phyloP scores from a whole-genome alignment of 2,888 invertebrate species.

The Erebia palarica region DNA sequence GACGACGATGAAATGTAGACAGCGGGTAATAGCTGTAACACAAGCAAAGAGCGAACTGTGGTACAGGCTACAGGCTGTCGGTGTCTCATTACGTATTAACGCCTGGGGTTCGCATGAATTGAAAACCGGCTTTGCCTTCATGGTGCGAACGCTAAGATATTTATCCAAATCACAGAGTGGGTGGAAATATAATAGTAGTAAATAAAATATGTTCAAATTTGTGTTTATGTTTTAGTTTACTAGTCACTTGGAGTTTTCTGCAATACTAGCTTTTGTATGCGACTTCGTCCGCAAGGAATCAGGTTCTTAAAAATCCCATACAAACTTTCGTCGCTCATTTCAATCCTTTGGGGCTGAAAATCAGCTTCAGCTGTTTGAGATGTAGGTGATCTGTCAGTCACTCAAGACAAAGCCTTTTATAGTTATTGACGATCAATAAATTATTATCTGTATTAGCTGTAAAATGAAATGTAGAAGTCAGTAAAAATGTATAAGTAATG shows the following conservation, averaged over 20 bases:
- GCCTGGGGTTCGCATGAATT: slow-evolving; percentile 32
- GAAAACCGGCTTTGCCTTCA: slow-evolving; percentile 29
- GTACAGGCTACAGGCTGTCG: slow-evolving; percentile 26
- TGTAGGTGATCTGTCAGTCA: no score
- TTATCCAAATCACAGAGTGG: neutral
- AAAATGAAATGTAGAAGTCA: no score
- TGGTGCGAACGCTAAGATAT: slow-evolving; percentile 10
- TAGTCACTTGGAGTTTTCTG: neutral
- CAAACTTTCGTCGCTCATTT: no score
- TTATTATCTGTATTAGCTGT: no score
- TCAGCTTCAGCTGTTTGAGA: no score
- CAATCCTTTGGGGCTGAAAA: no score
- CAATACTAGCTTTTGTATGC: neutral
- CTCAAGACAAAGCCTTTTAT: no score
- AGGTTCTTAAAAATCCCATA: no score
- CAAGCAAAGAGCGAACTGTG: slow-evolving; percentile 23
- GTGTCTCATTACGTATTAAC: slow-evolving; percentile 39
- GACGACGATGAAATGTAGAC: neutral
- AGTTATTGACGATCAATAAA: no score
- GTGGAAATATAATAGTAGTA: neutral
- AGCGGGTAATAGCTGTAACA: slow-evolving; percentile 12
- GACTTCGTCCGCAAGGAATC: neutral
- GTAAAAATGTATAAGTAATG: no score
- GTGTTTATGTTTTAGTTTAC: no score
- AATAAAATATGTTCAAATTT: neutral